Base-by-base conservation (phyloP, 2,888 invertebrate species). In the Plebejus melissa region DNA sequence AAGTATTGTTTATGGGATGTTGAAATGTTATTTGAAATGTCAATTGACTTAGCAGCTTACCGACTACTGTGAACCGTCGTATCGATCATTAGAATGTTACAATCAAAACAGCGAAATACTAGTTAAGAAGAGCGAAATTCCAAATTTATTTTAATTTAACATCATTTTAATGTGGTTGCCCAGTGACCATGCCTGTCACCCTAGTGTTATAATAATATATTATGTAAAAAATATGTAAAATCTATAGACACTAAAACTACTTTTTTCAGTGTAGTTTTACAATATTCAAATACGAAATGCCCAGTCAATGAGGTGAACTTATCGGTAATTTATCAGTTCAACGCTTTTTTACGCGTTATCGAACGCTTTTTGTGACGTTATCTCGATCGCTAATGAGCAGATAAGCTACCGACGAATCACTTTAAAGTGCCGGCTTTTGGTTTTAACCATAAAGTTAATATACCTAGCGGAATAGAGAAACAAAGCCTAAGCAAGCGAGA, bases 1-100 rank as follows among this genome's bases (percentile, higher is more conserved):
- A 36, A 60, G 28, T 60, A 65, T 65, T 65, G 58, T 28, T 65
- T 65, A 22, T 58, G 11, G 60, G 28, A 65, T 65, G 65, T 32
- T 65, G 65, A 65, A 65, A 65, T 32, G 32, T 65, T 65, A 13
- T 65, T 65, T 13, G 0, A 65, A 65, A 65, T 65, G 65, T 65
- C 65, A 65, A 32, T 65, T 32, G 65, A 65, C 65, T 65, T 65
- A 4, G 50, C 50, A 32, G 5, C 65, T 13, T 13, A 32, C 32
- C 4, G 32, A 13, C 22, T 22, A 60, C 16, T 16, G 50, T 54
- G 4, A 54, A 54, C 16, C 4, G 54, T 54, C 54, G 13, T 41
- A 41, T 54, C 54, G 54, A 54, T 54, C 54, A 54, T 54, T 54
- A 13, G 16, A 54, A 54, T 54, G 54, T 16, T 16, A 54, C 11